Evolutionary conservation across 2,797 vertebrate genomes (phyloP).

Genomic region (Coilia nasus): DNA sequence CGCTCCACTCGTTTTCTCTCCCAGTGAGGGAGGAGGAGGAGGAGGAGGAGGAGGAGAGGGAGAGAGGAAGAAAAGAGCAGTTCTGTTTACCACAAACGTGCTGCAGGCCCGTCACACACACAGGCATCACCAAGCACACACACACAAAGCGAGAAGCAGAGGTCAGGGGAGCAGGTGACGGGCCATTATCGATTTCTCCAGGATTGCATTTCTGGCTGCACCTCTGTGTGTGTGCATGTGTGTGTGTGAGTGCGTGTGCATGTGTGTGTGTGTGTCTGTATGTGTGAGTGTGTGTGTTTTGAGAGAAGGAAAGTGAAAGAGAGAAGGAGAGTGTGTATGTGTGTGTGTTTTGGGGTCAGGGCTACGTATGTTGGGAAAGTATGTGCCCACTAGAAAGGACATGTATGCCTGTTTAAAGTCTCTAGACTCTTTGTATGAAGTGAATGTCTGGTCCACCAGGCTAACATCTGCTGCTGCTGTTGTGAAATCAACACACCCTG

Average conservation of each 20-base stretch:
- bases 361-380: too few species aligned
- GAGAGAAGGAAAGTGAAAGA: too few species aligned
- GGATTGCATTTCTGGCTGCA: slow-evolving; percentile 6
- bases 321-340: too few species aligned
- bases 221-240: neutral
- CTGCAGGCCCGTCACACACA: slow-evolving; percentile 50
- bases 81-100: slow-evolving; percentile 53
- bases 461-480: neutral
- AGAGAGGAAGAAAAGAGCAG: neutral
- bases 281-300: too few species aligned
- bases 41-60: neutral
- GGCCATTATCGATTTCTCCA: slow-evolving; percentile 36
- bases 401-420: too few species aligned
- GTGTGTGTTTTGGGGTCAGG: too few species aligned
- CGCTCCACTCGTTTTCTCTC: neutral
- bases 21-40: neutral
- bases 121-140: slow-evolving; percentile 37
- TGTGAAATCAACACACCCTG: neutral
- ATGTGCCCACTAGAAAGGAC: too few species aligned
- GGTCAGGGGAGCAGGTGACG: slow-evolving; percentile 29
- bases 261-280: too few species aligned
- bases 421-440: too few species aligned
- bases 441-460: too few species aligned
- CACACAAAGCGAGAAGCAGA: slow-evolving; percentile 11
- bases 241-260: too few species aligned